Evolutionary conservation across 2,888 invertebrate genomes (phyloP), one percentile per base, ranked within the genome.

Genomic region (Scaptomyza parva): DNA sequence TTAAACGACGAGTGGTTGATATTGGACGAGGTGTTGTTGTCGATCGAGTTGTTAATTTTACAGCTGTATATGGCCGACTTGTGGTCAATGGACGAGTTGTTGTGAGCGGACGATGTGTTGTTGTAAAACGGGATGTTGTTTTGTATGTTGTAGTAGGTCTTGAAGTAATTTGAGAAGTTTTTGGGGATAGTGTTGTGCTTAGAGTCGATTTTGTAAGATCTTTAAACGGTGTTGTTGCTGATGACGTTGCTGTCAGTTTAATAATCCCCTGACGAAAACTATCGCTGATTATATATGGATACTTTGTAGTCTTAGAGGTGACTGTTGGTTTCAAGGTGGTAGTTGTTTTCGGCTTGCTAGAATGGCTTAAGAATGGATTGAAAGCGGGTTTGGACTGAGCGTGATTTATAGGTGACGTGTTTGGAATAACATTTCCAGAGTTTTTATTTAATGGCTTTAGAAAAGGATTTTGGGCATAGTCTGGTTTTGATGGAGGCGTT

Each of bases 241-340:
- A 18, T 3, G 59, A 40, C 7, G 55, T 61, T 14, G 66, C 53
- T 7, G 86, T 74, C 51, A 67, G 77, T 20, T 86, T 81, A 12
- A 65, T 71, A 43, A 69, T 26, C 47, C 77, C 84, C 8, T 80
- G 44, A 14, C 81, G 74, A 70, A 89, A 69, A 44, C 63, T 69
- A 33, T 81, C 72, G 65, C 86, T 89, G 26, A 73, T 78, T 20
- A 81, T 60, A 50, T 87, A 88, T 18, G 65, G 52, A 52, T 60
- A 53, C 18, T 60, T 44, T 35, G 55, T 50, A n/a, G 40, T 33
- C 35, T 54, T 59, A 11, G 37, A 22, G 26, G 64, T 14, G 14
- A 22, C 60, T 26, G 44, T n/a, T 11, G 81, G 68, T 24, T 7
- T 64, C 26, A 30, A 5, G 18, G 50, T 57, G 5, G 69, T 44